phyloP scores from a whole-genome alignment of 2,888 invertebrate species.

The Eudasyphora cyanicolor region DNA sequence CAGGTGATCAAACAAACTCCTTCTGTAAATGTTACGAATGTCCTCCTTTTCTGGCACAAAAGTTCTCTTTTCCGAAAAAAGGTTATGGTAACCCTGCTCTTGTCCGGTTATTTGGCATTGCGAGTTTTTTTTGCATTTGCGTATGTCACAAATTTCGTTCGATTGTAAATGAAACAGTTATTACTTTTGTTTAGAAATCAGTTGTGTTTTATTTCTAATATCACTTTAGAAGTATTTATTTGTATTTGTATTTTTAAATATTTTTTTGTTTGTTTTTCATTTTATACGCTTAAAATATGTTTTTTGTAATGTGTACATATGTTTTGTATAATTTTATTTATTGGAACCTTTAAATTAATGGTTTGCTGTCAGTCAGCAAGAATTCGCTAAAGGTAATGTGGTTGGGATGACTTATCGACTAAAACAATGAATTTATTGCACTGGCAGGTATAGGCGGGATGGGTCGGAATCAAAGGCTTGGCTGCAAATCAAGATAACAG shows the following conservation, averaged over 20 bases:
- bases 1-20: too few species aligned
- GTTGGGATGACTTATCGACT: constrained; percentile 55
- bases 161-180: too few species aligned
- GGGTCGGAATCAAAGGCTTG: constrained; percentile 63
- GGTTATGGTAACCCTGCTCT: too few species aligned
- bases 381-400: constrained; percentile 46
- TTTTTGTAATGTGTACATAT: constrained; percentile 48
- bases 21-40: too few species aligned
- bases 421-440: constrained; percentile 69
- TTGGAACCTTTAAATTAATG: constrained; percentile 48
- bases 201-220: constrained; percentile 60
- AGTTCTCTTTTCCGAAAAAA: too few species aligned
- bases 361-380: constrained; percentile 43
- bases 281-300: constrained; percentile 54
- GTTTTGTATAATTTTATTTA: constrained; percentile 40
- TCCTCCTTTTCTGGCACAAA: too few species aligned
- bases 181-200: constrained; percentile 46
- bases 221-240: constrained; percentile 49
- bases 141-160: too few species aligned
- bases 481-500: constrained; percentile 51
- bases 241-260: constrained; percentile 21
- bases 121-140: too few species aligned
- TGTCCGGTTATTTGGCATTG: too few species aligned
- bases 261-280: constrained; percentile 31
- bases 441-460: constrained; percentile 72